phyloP scores from a whole-genome alignment of 2,888 invertebrate species.

The Bimastos eiseni region DNA sequence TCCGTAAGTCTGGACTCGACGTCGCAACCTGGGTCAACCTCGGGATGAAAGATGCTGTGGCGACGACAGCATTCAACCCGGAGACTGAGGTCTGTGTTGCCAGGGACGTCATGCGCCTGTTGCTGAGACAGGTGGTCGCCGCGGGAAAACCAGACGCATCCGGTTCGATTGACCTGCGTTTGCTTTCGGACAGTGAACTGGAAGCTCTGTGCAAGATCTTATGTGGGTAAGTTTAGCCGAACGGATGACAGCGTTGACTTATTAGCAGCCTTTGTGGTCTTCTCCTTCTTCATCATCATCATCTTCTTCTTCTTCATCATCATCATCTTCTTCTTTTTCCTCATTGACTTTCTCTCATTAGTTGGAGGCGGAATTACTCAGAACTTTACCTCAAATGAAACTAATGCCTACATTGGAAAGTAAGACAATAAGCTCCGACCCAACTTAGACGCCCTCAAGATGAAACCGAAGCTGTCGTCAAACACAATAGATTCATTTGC shows the following conservation, averaged over 20 bases:
- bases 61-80: neutral
- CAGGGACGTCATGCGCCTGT: neutral
- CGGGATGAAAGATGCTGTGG: neutral
- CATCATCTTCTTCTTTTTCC: neutral
- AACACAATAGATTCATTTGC: neutral
- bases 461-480: neutral
- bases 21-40: neutral
- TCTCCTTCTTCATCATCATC: neutral
- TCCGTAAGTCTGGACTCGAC: neutral
- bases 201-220: neutral
- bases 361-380: neutral
- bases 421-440: neutral
- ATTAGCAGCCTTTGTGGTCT: neutral
- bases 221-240: neutral
- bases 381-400: neutral
- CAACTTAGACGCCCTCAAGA: neutral
- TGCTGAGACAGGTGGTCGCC: neutral
- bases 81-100: neutral
- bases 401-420: neutral
- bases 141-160: neutral
- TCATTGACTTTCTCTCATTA: neutral
- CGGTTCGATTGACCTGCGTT: neutral
- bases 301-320: neutral
- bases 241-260: no score
- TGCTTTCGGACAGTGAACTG: neutral